A percentile compares a stretch with the other conserved stretches of the same genome.
phyloP scores from a whole-genome alignment of 2,113 vertebrate genomes.

The Pituophis catenifer region DNA sequence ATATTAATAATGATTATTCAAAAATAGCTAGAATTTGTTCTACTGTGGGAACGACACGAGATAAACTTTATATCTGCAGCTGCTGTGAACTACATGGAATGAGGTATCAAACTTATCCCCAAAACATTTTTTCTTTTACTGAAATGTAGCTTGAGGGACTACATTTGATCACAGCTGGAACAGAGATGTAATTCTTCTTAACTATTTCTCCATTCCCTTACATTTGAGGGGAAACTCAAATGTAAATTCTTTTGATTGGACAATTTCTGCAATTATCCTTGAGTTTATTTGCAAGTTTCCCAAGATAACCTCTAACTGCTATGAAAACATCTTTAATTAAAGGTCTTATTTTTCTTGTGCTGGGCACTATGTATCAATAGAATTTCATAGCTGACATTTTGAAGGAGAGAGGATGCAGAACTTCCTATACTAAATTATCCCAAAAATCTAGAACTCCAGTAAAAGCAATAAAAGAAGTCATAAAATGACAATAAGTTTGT shows the following conservation, averaged over 20 bases:
- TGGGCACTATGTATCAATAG: background rate
- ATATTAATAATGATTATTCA: background rate
- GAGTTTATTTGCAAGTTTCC: background rate
- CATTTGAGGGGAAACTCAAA: background rate
- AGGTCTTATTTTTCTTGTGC: background rate
- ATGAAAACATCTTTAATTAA: background rate
- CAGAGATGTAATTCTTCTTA: background rate
- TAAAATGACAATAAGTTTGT: background rate
- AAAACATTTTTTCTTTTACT: background rate
- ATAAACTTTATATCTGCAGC: background rate
- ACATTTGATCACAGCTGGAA: background rate
- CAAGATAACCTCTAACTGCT: background rate
- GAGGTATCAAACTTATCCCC: too few relatives aligned
- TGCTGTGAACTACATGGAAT: background rate
- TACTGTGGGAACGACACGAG: background rate
- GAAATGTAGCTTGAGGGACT: background rate
- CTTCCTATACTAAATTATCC: background rate
- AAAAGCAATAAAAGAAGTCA: background rate
- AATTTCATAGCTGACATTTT: background rate
- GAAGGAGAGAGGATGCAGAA: background rate
- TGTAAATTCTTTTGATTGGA: background rate
- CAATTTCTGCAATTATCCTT: background rate
- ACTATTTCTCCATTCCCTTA: background rate
- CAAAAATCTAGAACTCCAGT: background rate
- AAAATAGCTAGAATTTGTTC: background rate